Base-by-base conservation (phyloP, 1,140 invertebrate species). In the Cydia fagiglandana region DNA sequence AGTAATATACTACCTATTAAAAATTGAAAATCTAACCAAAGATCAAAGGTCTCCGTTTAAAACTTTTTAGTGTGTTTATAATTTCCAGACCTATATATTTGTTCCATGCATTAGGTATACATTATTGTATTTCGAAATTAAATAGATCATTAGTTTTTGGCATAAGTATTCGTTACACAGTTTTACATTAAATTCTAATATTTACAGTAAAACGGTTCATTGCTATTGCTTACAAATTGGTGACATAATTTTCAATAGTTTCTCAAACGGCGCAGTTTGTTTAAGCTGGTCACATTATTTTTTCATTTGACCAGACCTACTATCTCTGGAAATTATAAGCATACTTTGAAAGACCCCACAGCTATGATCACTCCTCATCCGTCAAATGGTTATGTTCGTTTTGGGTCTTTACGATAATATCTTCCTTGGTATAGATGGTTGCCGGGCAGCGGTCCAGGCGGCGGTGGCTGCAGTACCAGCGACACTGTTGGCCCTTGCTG, bases 381-480 rank as follows among this genome's bases (percentile, higher is more conserved):
- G 17, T 70, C 30, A 70, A 5, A 73, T 84, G 82, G 64, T 76
- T 82, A 64, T 84, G 82, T 30, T 82, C 78, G 4, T 77, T 76
- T 1, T 80, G 30, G 12, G 83, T 83, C 30, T 77, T 79, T 9
- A 83, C 75, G 20, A 86, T 86, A 4, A 84, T 74, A 24, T 84
- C 78, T 15, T 86, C 38, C 56, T 76, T 73, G 2, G 83, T 86
- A 24, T 77, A 77, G 13, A 86, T 53, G 9, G 77, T 77, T 3
- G 84, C 84, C 0, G 73, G 79, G 53, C 84, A 86, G 15, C 56
- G 61, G 28, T 61, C 2, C 30, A 1, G 30, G 30, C 30, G 30
- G 2, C 2, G 83, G 6, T 15, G 15, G 34, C 73, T 79, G 53
- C 83, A 85, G 2, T 24, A 17, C 83, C 83, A 83, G 1, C 79